Base-by-base conservation (phyloP, 64 coral and sea anemone species). In the Montipora foliosa region DNA sequence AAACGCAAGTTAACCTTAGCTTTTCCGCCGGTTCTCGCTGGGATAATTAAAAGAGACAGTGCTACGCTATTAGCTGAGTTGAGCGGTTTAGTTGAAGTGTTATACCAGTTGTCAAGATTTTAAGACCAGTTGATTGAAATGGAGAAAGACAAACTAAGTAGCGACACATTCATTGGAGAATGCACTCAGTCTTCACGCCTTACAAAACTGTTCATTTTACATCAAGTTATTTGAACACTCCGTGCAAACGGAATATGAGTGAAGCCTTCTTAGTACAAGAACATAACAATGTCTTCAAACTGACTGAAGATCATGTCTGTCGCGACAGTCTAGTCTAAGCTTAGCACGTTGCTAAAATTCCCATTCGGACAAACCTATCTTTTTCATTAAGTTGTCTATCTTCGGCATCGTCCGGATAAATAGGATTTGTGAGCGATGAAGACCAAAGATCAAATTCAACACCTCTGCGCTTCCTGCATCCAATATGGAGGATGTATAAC, bases 11-110 rank as follows among this genome's bases (percentile, higher is more conserved):
- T 86, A 86, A 86, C 82, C 66, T 86, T 71, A 67, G 82, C 17
- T 86, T 86, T 72, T 49, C 82, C 82, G 82, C 64, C 82, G 68
- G 47, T 86, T 51, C 82, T 72, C 45, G 46, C 82, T 86, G 82
- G 44, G 82, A 72, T 86, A 72, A 86, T 86, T 86, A 71, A 86
- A 71, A 86, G 45, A 86, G 82, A 71, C 82, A 86, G 82, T 48
- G 13, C 16, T 72, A 86, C 37, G 17, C 55, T 46, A 84, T 84
- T 68, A 84, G 62, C 82, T 49, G 62, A 19, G 16, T 59, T 72
- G 82, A 24, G 82, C 82, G 62, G 66, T 86, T 86, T 86, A 24
- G 20, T 71, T n/a, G 20, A 12, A 47, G 44, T 25, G 48, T 50
- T 49, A 86, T 37, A 37, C 37, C 37, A 37, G 61, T 86, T 86